Conservation (phyloP, 2,888 invertebrate genomes). For the Ophion ventricosus region DNA sequence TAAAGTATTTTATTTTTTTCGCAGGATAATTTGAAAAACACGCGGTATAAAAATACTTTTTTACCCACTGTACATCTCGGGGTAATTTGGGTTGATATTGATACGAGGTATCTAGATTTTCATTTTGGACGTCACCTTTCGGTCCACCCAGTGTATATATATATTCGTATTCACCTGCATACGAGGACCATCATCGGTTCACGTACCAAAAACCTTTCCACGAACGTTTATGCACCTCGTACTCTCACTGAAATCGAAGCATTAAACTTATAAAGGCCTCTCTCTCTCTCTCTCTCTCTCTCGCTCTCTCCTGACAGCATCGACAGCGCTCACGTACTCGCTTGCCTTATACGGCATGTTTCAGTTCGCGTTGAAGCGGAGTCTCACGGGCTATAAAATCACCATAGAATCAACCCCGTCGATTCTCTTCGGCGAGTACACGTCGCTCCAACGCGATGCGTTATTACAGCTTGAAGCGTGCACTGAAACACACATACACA, state of each 20-base stretch:
- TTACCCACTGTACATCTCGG: too few relatives aligned
- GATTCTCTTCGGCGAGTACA: conserved; percentile 28
- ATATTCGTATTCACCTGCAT: neutral
- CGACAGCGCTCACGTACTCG: conserved; percentile 60
- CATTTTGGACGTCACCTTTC: too few relatives aligned
- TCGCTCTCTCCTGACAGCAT: conserved; percentile 1
- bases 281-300: neutral
- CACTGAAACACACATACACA: neutral
- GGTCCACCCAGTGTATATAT: neutral
- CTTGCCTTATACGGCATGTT: conserved; percentile 63
- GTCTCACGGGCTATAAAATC: conserved; percentile 67
- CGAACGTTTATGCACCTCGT: conserved; percentile 41
- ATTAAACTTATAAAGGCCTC: conserved; percentile 55
- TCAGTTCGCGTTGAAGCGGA: conserved; percentile 51
- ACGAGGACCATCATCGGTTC: conserved; percentile 25
- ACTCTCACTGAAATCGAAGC: conserved; percentile 59
- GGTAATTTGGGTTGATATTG: too few relatives aligned
- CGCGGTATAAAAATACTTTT: too few relatives aligned
- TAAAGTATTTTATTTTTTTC: too few relatives aligned
- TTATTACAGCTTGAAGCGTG: conserved; percentile 26
- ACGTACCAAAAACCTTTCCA: conserved; percentile 42
- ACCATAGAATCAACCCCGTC: conserved; percentile 68
- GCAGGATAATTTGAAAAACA: too few relatives aligned
- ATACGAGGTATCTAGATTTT: too few relatives aligned
- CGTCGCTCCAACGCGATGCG: conserved; percentile 2